Percentiles rank a stretch among this genome's conserved stretches.
Evolutionary conservation across 2,113 vertebrate species (phyloP).

Genomic region (Anguilla rostrata): DNA sequence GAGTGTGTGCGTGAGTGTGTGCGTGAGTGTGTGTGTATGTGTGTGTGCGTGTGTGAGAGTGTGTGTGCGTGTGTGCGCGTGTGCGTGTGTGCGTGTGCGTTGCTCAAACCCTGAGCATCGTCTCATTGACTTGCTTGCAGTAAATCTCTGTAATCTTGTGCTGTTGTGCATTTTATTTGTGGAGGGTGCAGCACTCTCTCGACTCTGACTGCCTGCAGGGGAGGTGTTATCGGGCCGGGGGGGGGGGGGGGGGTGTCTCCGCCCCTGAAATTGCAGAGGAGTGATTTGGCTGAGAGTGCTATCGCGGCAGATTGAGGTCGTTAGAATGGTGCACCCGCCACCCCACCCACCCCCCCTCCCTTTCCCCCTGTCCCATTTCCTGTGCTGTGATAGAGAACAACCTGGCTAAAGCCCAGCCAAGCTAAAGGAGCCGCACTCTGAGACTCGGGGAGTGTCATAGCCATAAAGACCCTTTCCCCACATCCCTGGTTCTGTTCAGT

Average conservation of each 20-base stretch:
- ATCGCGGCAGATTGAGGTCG: not conserved
- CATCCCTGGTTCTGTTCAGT: not conserved
- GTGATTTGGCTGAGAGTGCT: not conserved
- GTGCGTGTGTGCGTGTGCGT: not conserved
- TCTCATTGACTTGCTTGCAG: conserved; percentile 31
- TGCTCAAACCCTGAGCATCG: conserved; percentile 19
- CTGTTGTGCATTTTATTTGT: conserved; percentile 33
- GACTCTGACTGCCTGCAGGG: not conserved
- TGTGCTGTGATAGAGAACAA: not conserved
- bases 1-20: not conserved
- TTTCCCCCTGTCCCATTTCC: not conserved
- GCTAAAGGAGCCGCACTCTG: too few relatives aligned
- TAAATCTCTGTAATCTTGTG: conserved; percentile 35
- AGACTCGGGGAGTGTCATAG: too few relatives aligned
- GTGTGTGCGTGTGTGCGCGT: too few relatives aligned
- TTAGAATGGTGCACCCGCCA: conserved; percentile 8
- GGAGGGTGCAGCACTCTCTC: conserved; percentile 53
- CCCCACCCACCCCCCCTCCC: too few relatives aligned
- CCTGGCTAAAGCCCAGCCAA: not conserved
- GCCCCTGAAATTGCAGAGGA: too few relatives aligned
- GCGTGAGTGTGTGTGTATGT: not conserved
- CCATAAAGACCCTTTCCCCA: too few relatives aligned
- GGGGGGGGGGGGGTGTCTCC: too few relatives aligned
- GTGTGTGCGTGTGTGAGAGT: not conserved
- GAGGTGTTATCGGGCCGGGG: too few relatives aligned